These are phyloP conservation scores for Australoheros scitulus DNA, from an alignment of 2,113 vertebrate genomes.

Conservation along the genomic window DNA sequence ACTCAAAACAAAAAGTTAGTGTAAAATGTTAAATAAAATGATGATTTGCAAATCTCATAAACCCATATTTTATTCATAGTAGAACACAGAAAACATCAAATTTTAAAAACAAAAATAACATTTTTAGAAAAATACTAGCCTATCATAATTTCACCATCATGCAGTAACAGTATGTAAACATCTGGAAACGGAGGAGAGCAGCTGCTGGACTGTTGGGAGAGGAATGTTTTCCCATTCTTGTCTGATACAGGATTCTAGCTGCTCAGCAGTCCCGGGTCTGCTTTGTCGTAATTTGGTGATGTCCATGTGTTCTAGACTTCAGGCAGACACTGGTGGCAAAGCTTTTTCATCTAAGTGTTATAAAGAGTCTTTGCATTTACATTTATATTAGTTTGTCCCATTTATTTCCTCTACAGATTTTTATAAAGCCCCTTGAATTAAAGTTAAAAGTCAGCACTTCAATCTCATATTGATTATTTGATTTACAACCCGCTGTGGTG, in stretches of 20 bases:
- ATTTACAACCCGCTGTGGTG: neutral
- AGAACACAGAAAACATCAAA: neutral
- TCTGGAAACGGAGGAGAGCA: neutral
- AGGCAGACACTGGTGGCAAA: neutral
- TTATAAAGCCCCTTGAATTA: neutral
- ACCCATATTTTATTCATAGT: too few relatives aligned
- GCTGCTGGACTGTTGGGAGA: neutral
- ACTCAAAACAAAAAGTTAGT: neutral
- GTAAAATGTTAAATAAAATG: neutral
- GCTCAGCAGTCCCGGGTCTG: too few relatives aligned
- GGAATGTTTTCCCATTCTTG: too few relatives aligned
- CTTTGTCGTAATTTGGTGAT: too few relatives aligned
- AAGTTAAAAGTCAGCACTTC: neutral
- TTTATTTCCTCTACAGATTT: neutral
- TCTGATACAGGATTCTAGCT: too few relatives aligned
- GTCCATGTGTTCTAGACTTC: neutral
- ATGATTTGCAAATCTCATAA: too few relatives aligned
- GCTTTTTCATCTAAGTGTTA: neutral
- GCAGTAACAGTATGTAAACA: neutral
- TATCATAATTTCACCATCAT: too few relatives aligned
- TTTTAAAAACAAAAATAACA: neutral
- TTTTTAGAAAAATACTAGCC: neutral
- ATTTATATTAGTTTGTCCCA: neutral
- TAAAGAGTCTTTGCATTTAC: neutral
- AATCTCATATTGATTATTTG: neutral